phyloP scores from a whole-genome alignment of 2,113 vertebrate genomes.

The Phasianus colchicus region DNA sequence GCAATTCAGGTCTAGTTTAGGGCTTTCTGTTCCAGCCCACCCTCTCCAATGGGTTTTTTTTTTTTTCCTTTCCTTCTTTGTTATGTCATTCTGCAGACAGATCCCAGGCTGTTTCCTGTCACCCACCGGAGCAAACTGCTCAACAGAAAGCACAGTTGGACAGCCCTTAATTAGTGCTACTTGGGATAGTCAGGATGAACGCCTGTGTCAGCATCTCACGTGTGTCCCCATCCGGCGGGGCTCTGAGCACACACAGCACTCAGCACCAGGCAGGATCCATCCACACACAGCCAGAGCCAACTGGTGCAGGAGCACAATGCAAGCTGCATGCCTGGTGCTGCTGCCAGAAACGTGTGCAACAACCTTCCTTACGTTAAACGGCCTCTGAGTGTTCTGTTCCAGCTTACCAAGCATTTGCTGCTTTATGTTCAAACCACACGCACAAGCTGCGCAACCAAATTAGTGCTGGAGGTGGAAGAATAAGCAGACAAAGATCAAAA shows the following conservation, averaged over 20 bases:
- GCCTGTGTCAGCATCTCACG: slow-evolving; percentile 89
- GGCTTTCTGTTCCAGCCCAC: slow-evolving; percentile 76
- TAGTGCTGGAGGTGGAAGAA: background rate
- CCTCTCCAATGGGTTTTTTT: slow-evolving; percentile 56
- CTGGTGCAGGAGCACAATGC: slow-evolving; percentile 49
- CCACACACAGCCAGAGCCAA: slow-evolving; percentile 3
- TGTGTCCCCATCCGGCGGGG: background rate
- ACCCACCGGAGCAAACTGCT: slow-evolving; percentile 84
- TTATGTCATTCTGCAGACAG: slow-evolving; percentile 94
- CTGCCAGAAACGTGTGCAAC: slow-evolving; percentile 46
- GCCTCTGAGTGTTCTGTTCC: slow-evolving; percentile 51
- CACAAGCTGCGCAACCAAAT: background rate
- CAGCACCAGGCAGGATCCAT: fast-evolving
- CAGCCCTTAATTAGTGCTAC: slow-evolving; percentile 95
- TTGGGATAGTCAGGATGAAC: slow-evolving; percentile 87
- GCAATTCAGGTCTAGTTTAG: slow-evolving; percentile 76
- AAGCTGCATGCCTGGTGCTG: background rate
- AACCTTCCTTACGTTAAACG: slow-evolving; percentile 46
- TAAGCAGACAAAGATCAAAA: background rate
- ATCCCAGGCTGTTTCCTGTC: slow-evolving; percentile 95
- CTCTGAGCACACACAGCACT: background rate
- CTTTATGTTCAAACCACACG: background rate
- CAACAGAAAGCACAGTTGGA: slow-evolving; percentile 92
- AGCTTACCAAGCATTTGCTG: slow-evolving; percentile 44
- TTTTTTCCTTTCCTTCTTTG: slow-evolving; percentile 79